Base-by-base conservation (phyloP, 1,140 invertebrate genomes). In the Diorhabda carinulata region DNA sequence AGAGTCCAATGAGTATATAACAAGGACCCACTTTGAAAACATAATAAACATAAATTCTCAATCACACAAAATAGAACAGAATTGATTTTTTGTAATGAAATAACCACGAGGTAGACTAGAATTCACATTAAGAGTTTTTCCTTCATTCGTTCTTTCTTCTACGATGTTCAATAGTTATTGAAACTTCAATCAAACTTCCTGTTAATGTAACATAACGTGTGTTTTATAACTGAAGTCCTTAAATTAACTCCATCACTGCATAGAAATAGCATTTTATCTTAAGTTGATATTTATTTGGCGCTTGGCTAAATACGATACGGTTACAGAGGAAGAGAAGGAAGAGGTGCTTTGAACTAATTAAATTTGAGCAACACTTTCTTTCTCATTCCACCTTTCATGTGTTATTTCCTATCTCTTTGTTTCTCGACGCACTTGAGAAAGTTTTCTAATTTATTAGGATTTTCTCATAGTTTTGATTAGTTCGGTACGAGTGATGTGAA, bases 381-480 rank as follows among this genome's bases (percentile, higher is more conserved):
- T 52, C 47, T n/a, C 47, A 52, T 8, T 52, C 47, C 47, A 52
- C 47, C n/a, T n/a, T 8, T n/a, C 47, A 8, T 52, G n/a, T 52
- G 6, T 52, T n/a, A 8, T 8, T 52, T 8, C 47, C 47, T n/a
- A 52, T n/a, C n/a, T 52, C 47, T 52, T 52, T 52, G 47, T 52
- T 52, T 8, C n/a, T n/a, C 3, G n/a, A 8, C 47, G 47, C 47
- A 8, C 47, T 52, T n/a, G 6, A 52, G 47, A 52, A 52, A 52
- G 47, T 52, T 52, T 52, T 52, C 47, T 52, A n/a, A n/a, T 52
- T 52, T 52, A 52, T 52, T 52, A 52, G 47, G 47, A 52, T 52
- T 52, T 52, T 52, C 47, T 52, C 47, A 52, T 52, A 52, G 47
- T 52, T 52, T 52, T 52, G 47, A 52, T 52, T 52, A 52, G 47